phyloP scores from a whole-genome alignment of 2,797 vertebrate genomes.

The Macroramphosus scolopax region DNA sequence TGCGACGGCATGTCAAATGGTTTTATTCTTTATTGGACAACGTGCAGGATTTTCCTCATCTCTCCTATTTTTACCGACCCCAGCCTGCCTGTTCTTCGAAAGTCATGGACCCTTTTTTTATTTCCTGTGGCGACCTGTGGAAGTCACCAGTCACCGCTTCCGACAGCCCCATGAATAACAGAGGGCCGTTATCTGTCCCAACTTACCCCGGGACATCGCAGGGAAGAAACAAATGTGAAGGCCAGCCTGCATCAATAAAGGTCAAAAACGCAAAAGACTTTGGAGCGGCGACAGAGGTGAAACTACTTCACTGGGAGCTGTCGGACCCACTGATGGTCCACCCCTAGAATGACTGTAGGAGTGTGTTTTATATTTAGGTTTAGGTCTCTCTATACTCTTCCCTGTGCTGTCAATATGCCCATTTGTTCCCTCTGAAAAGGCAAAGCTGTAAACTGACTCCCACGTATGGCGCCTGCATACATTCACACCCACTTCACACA shows the following conservation, averaged over 20 bases:
- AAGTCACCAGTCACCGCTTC: slow-evolving; percentile 64
- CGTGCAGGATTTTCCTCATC: not conserved
- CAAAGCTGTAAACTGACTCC: too few relatives aligned
- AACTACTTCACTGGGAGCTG: slow-evolving; percentile 32
- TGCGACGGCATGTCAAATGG: too few relatives aligned
- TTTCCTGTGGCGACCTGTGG: slow-evolving; percentile 46
- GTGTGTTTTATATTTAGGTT: too few relatives aligned
- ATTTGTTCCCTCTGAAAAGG: too few relatives aligned
- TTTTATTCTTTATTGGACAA: too few relatives aligned
- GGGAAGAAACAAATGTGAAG: slow-evolving; percentile 65
- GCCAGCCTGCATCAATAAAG: slow-evolving; percentile 56
- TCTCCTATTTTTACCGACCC: not conserved
- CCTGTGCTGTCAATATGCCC: too few relatives aligned
- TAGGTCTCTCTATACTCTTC: too few relatives aligned
- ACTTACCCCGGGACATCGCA: slow-evolving; percentile 53
- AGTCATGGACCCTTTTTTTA: slow-evolving; percentile 25
- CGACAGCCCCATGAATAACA: slow-evolving; percentile 73
- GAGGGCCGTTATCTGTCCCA: slow-evolving; percentile 58
- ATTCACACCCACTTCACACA: too few relatives aligned
- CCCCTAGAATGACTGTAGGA: too few relatives aligned
- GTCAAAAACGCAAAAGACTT: slow-evolving; percentile 42
- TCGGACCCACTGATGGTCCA: not conserved
- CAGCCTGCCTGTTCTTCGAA: slow-evolving; percentile 8
- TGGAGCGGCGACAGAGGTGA: slow-evolving; percentile 28
- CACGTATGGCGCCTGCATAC: too few relatives aligned